Conservation (phyloP, 64 coral and sea anemone species). For the Dendronephthya gigantea region DNA sequence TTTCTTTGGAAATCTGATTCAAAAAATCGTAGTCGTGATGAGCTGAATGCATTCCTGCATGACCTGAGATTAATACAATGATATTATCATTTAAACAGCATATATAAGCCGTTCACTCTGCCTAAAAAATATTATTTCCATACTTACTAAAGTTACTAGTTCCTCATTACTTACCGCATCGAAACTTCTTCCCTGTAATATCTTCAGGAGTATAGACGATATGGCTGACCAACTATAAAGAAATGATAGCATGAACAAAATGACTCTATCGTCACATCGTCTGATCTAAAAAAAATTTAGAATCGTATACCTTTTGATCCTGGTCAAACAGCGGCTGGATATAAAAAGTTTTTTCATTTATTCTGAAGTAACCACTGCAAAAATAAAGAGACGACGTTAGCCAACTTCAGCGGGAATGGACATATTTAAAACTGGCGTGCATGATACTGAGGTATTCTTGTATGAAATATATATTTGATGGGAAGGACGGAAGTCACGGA, state of each 20-base stretch:
- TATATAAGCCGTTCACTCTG: too few species aligned
- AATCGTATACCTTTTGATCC: background rate
- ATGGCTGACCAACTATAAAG: background rate
- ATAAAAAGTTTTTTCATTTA: background rate
- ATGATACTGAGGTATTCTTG: too few species aligned
- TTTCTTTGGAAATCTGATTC: background rate
- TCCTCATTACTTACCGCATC: background rate
- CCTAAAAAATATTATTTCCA: too few species aligned
- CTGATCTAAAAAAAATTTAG: too few species aligned
- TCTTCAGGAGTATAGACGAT: background rate
- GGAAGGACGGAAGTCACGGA: too few species aligned
- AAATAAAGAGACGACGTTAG: background rate
- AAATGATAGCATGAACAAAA: too few species aligned
- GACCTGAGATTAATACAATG: background rate
- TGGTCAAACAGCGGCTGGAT: background rate
- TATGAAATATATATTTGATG: too few species aligned
- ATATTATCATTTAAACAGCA: background rate
- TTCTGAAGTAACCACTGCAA: background rate
- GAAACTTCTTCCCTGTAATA: background rate
- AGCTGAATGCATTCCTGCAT: background rate
- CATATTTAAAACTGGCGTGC: too few species aligned
- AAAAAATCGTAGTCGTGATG: background rate
- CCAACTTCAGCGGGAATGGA: too few species aligned
- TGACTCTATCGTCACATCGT: too few species aligned
- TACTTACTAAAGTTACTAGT: too few species aligned